Base-by-base conservation (phyloP, 2,888 invertebrate species). In the Mycalesis mineus region DNA sequence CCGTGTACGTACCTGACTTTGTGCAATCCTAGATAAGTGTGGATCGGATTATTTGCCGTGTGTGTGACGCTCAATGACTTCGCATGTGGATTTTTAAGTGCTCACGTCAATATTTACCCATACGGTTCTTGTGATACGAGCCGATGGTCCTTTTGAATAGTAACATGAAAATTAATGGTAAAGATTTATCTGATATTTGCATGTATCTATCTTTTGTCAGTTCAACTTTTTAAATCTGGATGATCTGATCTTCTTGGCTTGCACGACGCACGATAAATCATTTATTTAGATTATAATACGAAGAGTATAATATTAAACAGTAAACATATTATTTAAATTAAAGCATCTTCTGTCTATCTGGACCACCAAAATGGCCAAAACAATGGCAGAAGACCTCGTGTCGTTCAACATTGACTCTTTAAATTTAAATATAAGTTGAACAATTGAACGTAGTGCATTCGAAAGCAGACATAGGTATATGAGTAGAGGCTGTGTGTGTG, bases 91-190 rank as follows among this genome's bases (percentile, higher is more conserved):
- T 68, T 75, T 47, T 72, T 62, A 68, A 77, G 81, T 84, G 83
- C 64, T 64, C 64, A 73, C 72, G 72, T 72, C 68, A 64, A 71
- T 71, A 67, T 66, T 58, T 55, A 44, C 57, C 63, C 63, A 60
- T 65, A 72, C 67, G 72, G 72, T 76, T 77, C 71, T 69, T 73
- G 74, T 77, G 78, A 77, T 68, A 73, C 74, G 74, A 75, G 77
- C 85, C 75, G 83, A 89, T 88, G 88, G 88, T 88, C 77, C 86
- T 87, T 77, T 86, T 88, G 85, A 88, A 89, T 79, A 84, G 74
- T 87, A 88, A 84, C 80, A 88, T 89, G 88, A 88, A 88, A 89
- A 88, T 89, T 74, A 84, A 85, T 81, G 88, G 88, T 89, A 89
- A 89, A 78, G 75, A 77, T 72, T 73, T 73, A 66, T 69, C 69